Conservation (phyloP, 35 echinoderm and acorn worm genomes). For the Apostichopus californicus region DNA sequence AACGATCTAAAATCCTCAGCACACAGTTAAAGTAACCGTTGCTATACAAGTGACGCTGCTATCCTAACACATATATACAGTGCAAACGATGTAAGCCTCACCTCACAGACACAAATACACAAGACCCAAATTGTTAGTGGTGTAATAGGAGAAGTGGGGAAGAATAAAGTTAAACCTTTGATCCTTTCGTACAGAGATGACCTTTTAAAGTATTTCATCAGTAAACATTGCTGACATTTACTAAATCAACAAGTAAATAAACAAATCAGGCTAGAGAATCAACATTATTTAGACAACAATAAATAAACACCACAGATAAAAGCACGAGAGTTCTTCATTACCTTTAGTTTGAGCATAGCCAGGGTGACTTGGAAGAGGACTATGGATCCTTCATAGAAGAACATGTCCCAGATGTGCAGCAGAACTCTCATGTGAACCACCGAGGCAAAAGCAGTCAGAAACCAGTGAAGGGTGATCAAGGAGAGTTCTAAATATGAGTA, state of each 20-base stretch:
- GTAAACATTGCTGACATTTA: constrained; percentile 40
- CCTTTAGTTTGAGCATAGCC: constrained; percentile 97
- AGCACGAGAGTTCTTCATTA: constrained; percentile 19
- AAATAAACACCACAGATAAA: too few relatives aligned
- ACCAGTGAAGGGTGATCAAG: constrained; percentile 94
- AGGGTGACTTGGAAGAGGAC: constrained; percentile 93
- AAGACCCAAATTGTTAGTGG: neutral
- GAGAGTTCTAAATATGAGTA: constrained; percentile 79
- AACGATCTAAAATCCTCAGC: too few relatives aligned
- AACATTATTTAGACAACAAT: too few relatives aligned
- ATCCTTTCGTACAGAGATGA: constrained; percentile 18
- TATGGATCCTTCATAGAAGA: constrained; percentile 93
- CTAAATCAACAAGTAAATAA: constrained; percentile 3
- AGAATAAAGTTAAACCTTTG: neutral
- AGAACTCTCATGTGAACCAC: constrained; percentile 98
- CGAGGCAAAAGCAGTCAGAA: constrained; percentile 93
- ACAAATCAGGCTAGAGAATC: neutral
- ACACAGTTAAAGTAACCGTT: too few relatives aligned
- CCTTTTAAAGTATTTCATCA: neutral
- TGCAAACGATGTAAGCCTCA: neutral
- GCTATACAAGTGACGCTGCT: neutral
- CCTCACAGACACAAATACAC: neutral
- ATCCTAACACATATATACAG: constrained; percentile 18
- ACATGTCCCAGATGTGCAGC: constrained; percentile 90
- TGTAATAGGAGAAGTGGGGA: neutral